Evolutionary conservation across 2,888 invertebrate species (phyloP), one percentile per base, ranked within the genome.

Genomic region (Polydrusus pterygomalis): DNA sequence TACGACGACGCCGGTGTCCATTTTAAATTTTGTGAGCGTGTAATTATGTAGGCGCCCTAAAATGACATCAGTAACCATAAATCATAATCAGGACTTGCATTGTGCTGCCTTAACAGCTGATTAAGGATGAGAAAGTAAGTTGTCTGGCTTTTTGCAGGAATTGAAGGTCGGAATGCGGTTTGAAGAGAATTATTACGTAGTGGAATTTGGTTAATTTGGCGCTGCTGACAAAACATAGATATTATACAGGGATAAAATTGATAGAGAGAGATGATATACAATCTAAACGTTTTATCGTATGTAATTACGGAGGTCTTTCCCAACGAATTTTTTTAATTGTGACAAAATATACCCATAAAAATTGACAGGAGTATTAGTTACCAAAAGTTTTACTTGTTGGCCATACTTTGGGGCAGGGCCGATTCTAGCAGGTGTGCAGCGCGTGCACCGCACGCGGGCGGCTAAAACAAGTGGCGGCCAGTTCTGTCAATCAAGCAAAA

Each of bases 21-120:
- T 60, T 60, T 38, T 38, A 1, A 38, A 60, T 38, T 60, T 60
- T 60, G 54, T 7, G 38, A 2, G 10, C 17, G 18, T 18, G 30
- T 60, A 60, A 60, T 60, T 60, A 60, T 60, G 58, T 60, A 60
- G 58, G 38, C 58, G 58, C 58, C 38, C 38, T 54, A 60, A 60
- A 60, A 60, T 60, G 58, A 60, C 58, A 38, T 60, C 38, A 60
- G 38, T 38, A 38, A 34, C 38, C 58, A 60, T 60, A 60, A 60
- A 60, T 60, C 38, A 17, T 38, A 60, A 60, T 60, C 38, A 60
- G 58, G 17, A 60, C 38, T 38, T 60, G 58, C 38, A 60, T 60
- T 60, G 58, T 60, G 38, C 17, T 60, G 58, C 58, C 18, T 38
- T 38, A 60, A 60, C 38, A 60, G 58, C 58, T 60, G 56, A 60